Conservation (phyloP, 2,113 vertebrate genomes). For the Probosciger aterrimus region DNA sequence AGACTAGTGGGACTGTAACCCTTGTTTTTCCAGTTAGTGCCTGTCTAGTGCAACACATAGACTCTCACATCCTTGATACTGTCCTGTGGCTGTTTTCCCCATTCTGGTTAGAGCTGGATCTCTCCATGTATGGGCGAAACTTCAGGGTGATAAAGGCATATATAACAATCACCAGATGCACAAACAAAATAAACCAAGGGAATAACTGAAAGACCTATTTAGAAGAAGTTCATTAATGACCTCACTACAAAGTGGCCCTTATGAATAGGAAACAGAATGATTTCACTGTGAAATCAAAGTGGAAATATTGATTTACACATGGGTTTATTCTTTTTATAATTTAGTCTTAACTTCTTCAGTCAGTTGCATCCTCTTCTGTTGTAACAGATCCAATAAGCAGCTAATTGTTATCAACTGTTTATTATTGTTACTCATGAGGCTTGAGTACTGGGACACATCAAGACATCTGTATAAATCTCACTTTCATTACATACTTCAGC, state of each 20-base stretch:
- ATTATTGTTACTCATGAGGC: not conserved
- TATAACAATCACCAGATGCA: not conserved
- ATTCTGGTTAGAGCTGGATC: not conserved
- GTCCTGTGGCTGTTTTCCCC: not conserved
- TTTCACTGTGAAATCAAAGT: not conserved
- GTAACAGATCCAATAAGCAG: not conserved
- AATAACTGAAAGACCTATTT: not conserved
- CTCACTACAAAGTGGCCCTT: not conserved
- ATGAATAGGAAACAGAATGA: not conserved
- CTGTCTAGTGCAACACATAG: not conserved
- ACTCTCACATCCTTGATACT: rapidly evolving
- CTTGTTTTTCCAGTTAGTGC: not conserved
- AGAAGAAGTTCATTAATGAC: not conserved
- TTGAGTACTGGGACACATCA: not conserved
- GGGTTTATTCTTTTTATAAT: not conserved
- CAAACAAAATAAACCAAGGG: not conserved
- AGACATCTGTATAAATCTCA: not conserved
- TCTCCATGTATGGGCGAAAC: not conserved
- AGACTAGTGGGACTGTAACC: not conserved
- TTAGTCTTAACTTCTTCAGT: not conserved
- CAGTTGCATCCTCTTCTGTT: not conserved
- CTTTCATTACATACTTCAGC: not conserved
- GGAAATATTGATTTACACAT: not conserved
- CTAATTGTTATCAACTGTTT: not conserved
- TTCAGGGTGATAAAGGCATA: not conserved